Percentiles rank a stretch among this genome's conserved stretches.
Conservation (phyloP, 2,888 invertebrate species). For the Cerastis leucographa region DNA sequence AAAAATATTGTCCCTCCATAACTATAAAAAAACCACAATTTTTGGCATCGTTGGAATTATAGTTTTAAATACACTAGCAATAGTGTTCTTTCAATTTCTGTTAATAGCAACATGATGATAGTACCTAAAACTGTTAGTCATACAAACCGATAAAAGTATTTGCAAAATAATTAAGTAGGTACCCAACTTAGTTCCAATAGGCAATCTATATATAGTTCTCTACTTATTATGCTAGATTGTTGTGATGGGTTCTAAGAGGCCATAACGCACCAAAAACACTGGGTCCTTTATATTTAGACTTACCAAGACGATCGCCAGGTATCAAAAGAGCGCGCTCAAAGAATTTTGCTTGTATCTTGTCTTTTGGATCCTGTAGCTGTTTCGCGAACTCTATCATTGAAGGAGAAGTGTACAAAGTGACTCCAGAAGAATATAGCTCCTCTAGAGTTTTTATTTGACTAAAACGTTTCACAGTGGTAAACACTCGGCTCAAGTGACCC, state of each 20-base stretch:
- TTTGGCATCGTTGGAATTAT: too few relatives aligned
- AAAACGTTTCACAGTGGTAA: constrained; percentile 71
- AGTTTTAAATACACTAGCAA: too few relatives aligned
- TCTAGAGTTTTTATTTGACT: constrained; percentile 66
- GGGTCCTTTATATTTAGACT: constrained; percentile 17
- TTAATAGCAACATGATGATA: neutral
- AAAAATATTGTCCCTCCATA: too few relatives aligned
- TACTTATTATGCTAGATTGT: neutral
- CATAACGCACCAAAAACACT: neutral
- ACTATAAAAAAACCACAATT: too few relatives aligned
- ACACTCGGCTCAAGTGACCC: constrained; percentile 77
- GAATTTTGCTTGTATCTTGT: constrained; percentile 54
- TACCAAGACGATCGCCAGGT: constrained; percentile 49
- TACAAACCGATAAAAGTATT: too few relatives aligned
- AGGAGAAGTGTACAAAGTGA: constrained; percentile 67
- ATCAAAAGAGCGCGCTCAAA: constrained; percentile 38
- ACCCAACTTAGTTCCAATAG: too few relatives aligned
- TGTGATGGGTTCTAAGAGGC: too few relatives aligned
- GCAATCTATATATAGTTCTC: neutral
- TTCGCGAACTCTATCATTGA: constrained; percentile 65
- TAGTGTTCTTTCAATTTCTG: neutral
- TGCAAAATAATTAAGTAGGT: too few relatives aligned
- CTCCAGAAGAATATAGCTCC: constrained; percentile 64
- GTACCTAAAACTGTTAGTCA: too few relatives aligned
- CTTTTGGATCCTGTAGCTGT: constrained; percentile 42